Base-by-base conservation (phyloP, 2,113 vertebrate species). In the Pionites leucogaster region DNA sequence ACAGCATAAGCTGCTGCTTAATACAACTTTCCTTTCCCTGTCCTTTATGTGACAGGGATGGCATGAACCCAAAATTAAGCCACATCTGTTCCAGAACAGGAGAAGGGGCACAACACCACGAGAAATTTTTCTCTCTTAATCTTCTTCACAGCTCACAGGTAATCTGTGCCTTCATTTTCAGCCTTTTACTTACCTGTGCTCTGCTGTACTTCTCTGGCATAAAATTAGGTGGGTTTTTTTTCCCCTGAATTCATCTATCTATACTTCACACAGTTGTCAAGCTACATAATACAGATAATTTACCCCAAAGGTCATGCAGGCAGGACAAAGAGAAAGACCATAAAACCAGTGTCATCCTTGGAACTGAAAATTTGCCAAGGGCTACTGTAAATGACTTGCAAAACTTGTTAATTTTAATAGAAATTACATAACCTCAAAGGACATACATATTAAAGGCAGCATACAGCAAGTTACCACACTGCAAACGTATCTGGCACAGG, bases 401-500 rank as follows among this genome's bases (percentile, higher is more conserved):
- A 91, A 95, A 91, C 80, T 94, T 82, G 85, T 28, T 84, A 31
- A 31, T 78, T 95, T 91, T 69, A 79, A 62, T 29, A 92, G 74
- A 83, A 90, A 95, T 94, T 83, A 95, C 60, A 64, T 67, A 96
- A 96, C 64, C 75, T 74, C 79, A n/a, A 50, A 96, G 49, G 52
- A 78, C 42, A 37, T 41, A 47, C 83, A 71, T 3, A 68, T 31
- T 74, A 55, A 64, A 65, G 11, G 25, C 52, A 76, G 35, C 41
- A 74, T 25, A 25, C 7, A 82, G 75, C 4, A 11, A 95, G 44
- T n/a, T 63, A 41, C 63, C 22, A 20, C 0, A 8, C 55, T 29
- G 31, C 42, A 55, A 86, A 72, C 33, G 10, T 28, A 63, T 16
- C 24, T 93, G 82, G 88, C 74, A 60, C 62, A 3, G 71, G 35